These are phyloP conservation scores for Cheilosia pagana DNA, from an alignment of 2,888 invertebrate genomes.

Conservation along the genomic window DNA sequence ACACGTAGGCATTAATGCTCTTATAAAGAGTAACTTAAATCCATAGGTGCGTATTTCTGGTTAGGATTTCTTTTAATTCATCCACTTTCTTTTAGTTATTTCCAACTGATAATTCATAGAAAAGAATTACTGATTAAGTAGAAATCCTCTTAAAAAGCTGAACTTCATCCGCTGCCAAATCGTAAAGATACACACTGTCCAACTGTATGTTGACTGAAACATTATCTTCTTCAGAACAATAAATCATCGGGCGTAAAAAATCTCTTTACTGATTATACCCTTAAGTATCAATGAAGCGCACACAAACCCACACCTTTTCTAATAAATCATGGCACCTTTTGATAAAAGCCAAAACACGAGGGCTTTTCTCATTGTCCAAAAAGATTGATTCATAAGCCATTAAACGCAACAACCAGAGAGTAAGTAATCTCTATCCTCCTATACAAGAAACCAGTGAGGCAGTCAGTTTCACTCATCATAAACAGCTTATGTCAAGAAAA, in stretches of 20 bases:
- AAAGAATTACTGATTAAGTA: too few relatives aligned
- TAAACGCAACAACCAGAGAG: constrained; percentile 68
- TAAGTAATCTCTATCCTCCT: constrained; percentile 63
- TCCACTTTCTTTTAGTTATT: too few relatives aligned
- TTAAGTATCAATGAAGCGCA: constrained; percentile 51
- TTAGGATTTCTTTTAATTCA: too few relatives aligned
- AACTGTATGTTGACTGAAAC: too few relatives aligned
- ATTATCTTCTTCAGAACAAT: constrained; percentile 55
- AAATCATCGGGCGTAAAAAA: constrained; percentile 60
- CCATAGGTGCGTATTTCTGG: too few relatives aligned
- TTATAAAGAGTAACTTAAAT: too few relatives aligned
- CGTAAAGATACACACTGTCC: too few relatives aligned
- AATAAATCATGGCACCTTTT: constrained; percentile 70
- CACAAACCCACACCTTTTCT: constrained; percentile 21
- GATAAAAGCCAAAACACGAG: constrained; percentile 61
- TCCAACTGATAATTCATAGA: too few relatives aligned
- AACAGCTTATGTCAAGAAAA: constrained; percentile 65
- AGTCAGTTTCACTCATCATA: constrained; percentile 69
- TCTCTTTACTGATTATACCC: constrained; percentile 51
- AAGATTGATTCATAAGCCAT: constrained; percentile 70
- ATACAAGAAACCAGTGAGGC: constrained; percentile 45
- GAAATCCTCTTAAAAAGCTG: too few relatives aligned
- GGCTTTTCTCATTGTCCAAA: constrained; percentile 59
- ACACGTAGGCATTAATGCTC: too few relatives aligned
- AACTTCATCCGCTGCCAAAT: too few relatives aligned